Percentiles rank a stretch among this genome's conserved stretches.
phyloP scores from a whole-genome alignment of 2,113 vertebrate species.

The Jacana jacana region DNA sequence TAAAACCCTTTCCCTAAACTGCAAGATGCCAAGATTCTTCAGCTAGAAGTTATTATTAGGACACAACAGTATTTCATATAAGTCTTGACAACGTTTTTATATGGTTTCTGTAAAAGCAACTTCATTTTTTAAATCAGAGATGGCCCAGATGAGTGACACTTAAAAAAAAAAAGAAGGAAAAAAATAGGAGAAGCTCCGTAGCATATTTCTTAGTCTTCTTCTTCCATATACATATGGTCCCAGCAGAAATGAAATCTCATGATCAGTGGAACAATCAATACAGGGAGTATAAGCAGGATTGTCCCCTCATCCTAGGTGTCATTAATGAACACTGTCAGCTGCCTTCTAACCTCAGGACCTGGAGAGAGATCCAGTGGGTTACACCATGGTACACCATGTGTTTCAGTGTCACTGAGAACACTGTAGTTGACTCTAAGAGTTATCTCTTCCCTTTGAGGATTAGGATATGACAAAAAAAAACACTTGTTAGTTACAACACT shows the following conservation, averaged over 20 bases:
- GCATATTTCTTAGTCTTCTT: not conserved
- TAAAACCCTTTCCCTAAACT: conserved; percentile 45
- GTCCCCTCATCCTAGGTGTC: not conserved
- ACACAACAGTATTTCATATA: conserved; percentile 27
- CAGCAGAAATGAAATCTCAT: not conserved
- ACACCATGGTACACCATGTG: not conserved
- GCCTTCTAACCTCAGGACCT: not conserved
- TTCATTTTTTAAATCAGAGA: conserved; percentile 13
- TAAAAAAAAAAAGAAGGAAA: not conserved
- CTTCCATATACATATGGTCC: not conserved
- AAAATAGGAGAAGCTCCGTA: not conserved
- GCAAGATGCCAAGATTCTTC: conserved; percentile 56
- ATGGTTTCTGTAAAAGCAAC: conserved; percentile 45
- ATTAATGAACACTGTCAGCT: not conserved
- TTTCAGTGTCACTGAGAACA: not conserved
- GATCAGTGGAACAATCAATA: not conserved
- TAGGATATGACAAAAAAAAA: not conserved
- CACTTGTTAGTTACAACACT: not conserved
- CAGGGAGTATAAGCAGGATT: not conserved
- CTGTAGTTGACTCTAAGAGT: not conserved
- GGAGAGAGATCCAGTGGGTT: not conserved
- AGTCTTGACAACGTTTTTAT: conserved; percentile 22
- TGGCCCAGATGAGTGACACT: not conserved
- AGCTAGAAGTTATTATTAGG: conserved; percentile 51
- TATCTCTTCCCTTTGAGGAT: not conserved